Percentiles rank a stretch among this genome's conserved stretches.
Evolutionary conservation across 2,113 vertebrate genomes (phyloP).

Genomic region (Lucifuga dentata): DNA sequence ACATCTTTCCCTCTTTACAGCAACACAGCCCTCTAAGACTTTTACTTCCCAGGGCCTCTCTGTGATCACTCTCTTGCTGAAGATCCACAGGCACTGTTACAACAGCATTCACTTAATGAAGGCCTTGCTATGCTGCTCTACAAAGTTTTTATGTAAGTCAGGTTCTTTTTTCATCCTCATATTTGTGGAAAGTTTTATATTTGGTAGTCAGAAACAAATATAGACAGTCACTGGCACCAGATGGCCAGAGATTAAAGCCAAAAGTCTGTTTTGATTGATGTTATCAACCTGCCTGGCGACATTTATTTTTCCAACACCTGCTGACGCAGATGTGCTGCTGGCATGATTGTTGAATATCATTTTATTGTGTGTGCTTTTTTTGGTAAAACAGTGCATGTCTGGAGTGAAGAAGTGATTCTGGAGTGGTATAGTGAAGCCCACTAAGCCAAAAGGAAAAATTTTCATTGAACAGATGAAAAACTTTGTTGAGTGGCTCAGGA

Average conservation of each 20-base stretch:
- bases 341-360: conserved; percentile 15
- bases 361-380: neutral
- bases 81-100: conserved; percentile 98
- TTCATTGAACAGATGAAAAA: conserved; percentile 99
- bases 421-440: conserved; percentile 97
- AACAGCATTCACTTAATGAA: conserved; percentile 99
- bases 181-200: conserved; percentile 16
- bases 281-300: conserved; percentile 45
- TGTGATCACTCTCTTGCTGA: conserved; percentile 94
- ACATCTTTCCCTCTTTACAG: conserved; percentile 71
- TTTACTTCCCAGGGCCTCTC: conserved; percentile 97
- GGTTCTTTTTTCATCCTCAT: neutral
- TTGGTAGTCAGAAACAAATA: neutral
- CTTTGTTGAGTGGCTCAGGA: conserved; percentile 98
- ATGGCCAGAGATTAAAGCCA: conserved; percentile 61
- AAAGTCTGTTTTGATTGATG: conserved; percentile 59
- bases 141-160: conserved; percentile 83
- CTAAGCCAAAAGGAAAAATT: conserved; percentile 93
- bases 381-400: conserved; percentile 87
- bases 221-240: conserved; percentile 38
- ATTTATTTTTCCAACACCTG: conserved; percentile 57
- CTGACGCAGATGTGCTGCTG: conserved; percentile 56
- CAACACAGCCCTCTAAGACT: conserved; percentile 98
- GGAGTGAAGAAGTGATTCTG: conserved; percentile 95
- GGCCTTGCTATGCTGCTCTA: conserved; percentile 98